These are phyloP conservation scores for Diceros bicornis DNA, from an alignment of 2,797 vertebrate genomes.

Conservation along the genomic window DNA sequence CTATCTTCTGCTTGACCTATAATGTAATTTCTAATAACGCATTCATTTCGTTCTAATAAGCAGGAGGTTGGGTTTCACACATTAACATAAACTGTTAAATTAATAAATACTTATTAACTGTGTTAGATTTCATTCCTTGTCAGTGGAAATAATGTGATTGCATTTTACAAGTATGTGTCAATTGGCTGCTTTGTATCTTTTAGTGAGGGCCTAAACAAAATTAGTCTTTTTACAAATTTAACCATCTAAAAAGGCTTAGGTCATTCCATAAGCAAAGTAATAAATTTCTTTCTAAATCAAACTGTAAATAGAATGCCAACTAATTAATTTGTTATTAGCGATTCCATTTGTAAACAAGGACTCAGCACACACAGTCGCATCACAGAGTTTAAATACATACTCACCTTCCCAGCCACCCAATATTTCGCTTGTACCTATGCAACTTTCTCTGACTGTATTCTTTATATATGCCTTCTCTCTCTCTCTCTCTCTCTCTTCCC, in stretches of 20 bases:
- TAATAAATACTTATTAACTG: slow-evolving; percentile 67
- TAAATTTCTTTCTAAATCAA: slow-evolving; percentile 1
- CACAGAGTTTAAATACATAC: neutral
- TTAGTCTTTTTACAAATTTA: neutral
- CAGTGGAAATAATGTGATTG: neutral
- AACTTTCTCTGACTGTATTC: neutral
- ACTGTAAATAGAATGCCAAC: neutral
- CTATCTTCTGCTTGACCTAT: slow-evolving; percentile 36
- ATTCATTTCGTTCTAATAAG: slow-evolving; percentile 72
- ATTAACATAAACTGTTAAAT: slow-evolving; percentile 59
- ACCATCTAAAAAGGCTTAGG: neutral
- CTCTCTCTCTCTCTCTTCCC: too few species aligned
- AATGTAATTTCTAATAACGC: slow-evolving; percentile 53
- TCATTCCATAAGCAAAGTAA: slow-evolving; percentile 7
- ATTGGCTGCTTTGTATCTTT: neutral
- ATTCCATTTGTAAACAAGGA: neutral
- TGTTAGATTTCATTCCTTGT: slow-evolving; percentile 25
- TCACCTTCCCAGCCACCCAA: neutral
- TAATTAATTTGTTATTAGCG: neutral
- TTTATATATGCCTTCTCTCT: neutral
- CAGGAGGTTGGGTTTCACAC: neutral
- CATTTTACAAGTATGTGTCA: neutral
- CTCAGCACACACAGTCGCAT: neutral
- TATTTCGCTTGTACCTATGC: too few species aligned
- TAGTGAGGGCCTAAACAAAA: neutral